These are phyloP conservation scores for Rhinatrema bivittatum DNA, from an alignment of 2,797 vertebrate species.

Conservation along the genomic window DNA sequence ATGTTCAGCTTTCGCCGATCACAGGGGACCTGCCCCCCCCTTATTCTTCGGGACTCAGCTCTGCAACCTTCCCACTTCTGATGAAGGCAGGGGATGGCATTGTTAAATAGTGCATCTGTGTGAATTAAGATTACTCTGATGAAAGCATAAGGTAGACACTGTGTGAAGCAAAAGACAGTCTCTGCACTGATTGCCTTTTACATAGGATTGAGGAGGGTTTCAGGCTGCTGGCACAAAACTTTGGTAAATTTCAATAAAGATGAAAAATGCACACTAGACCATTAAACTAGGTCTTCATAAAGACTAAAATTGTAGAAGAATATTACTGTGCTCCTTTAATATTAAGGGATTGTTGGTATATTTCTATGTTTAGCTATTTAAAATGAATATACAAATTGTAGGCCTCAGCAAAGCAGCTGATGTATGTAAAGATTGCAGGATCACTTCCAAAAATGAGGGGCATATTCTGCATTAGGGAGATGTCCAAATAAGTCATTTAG, in stretches of 20 bases:
- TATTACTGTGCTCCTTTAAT: too few relatives aligned
- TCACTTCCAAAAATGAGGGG: conserved; percentile 1
- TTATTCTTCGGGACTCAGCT: conserved; percentile 97
- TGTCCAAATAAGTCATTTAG: background rate
- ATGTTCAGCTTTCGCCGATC: conserved; percentile 99
- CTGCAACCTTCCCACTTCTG: conserved; percentile 92
- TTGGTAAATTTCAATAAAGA: conserved; percentile 85
- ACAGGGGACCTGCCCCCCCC: conserved; percentile 99
- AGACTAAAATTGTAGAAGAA: too few relatives aligned
- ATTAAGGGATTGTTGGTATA: too few relatives aligned
- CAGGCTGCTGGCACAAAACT: conserved; percentile 86
- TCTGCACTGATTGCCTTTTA: conserved; percentile 96
- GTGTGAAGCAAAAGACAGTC: conserved; percentile 96
- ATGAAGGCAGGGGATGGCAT: conserved; percentile 98
- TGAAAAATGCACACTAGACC: conserved; percentile 46
- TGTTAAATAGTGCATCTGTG: conserved; percentile 99
- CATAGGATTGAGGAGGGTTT: conserved; percentile 87
- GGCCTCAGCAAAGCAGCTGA: too few relatives aligned
- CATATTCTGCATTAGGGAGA: conserved; percentile 3
- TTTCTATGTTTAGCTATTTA: conserved; percentile 17
- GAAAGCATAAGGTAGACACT: conserved; percentile 96
- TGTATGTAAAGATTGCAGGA: conserved; percentile 16
- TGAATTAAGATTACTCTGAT: conserved; percentile 97
- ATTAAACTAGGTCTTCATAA: conserved; percentile 38
- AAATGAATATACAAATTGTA: conserved; percentile 26